Evolutionary conservation across 2,113 vertebrate species (phyloP), one percentile per base, ranked within the genome.

Genomic region (Ursus arctos): DNA sequence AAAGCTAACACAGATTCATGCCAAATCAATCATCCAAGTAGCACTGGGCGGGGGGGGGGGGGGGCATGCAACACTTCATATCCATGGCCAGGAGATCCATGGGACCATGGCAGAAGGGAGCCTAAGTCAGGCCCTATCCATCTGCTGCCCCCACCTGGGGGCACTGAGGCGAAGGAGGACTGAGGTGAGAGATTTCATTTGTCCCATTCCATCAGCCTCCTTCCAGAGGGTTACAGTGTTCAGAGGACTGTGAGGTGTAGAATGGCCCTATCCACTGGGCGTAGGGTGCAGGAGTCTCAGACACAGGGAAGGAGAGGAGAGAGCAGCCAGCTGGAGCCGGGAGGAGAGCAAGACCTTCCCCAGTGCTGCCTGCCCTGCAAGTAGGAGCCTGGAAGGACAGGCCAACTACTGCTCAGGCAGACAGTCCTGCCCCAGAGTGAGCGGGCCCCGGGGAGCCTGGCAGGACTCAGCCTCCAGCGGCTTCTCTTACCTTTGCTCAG

Each of bases 401-500:
- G 1, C 1, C 13, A 74, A 22, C 72, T 26, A 4, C 57, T 31
- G 15, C 1, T 1, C 7, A 2, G 12, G 33, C 0, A 1, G 40
- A 65, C 26, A 31, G 33, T 49, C 49, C 82, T 36, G 55, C 7
- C 33, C 10, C 7, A 0, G 26, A 12, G 19, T 2, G 0, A 57
- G 40, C 1, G 36, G 79, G 24, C 57, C 65, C 19, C 9, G 13
- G 6, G 49, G 72, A 22, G 53, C 16, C 47, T 0, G 31, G 77
- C 47, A 36, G 65, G 53, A 47, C 22, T 71, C 26, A 2, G 26
- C 15, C 43, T 24, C 53, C 7, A 28, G 57, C n/a, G 28, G 80
- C 63, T 61, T 51, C 69, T 51, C 92, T 80, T 99, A 99, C 99
- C 99, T 99, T 99, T 99, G 98, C 99, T 99, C 90, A 99, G 98